Evolutionary conservation across 2,888 invertebrate species (phyloP), one percentile per base, ranked within the genome.

Genomic region (Melieria crassipennis): DNA sequence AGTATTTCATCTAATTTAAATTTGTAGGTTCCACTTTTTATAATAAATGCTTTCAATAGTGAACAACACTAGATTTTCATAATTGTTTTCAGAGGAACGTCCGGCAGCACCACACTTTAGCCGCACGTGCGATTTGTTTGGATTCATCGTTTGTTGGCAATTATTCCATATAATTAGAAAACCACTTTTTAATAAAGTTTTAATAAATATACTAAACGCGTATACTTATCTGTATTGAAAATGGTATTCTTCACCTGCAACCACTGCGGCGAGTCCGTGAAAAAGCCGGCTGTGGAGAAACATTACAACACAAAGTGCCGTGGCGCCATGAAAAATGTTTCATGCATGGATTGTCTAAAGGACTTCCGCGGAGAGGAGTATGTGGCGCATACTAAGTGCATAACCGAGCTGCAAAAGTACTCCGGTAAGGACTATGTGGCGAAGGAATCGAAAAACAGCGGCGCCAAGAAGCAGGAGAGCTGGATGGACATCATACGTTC

Each of bases 171-270:
- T 13, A 56, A 56, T 30, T 30, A 16, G 0, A 61, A 43, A 11
- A 30, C 11, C 9, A 1, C 42, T 10, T 48, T 9, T 6, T 62
- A 42, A 43, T 30, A 7, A 43, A 50, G 13, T 6, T 16, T 55
- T 2, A 7, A 58, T 9, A 13, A 50, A 16, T 11, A 7, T n/a
- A n/a, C 2, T 30, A 30, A 30, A 30, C 30, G 30, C 30, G 30
- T 30, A 30, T 30, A 30, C 30, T 2, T 5, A 11, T 16, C 3
- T 10, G 4, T 11, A 10, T 42, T 3, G 30, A 75, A 71, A 70
- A 98, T 98, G 98, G 98, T 98, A 58, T 93, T 96, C 68, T 98
- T 98, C 85, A 94, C 94, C 10, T 98, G 98, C 86, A 94, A 94
- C 79, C 90, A 92, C 78, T 99, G 98, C 85, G 97, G 97, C 0